phyloP scores from a whole-genome alignment of 2,888 invertebrate species.

The Lamproptera curius region DNA sequence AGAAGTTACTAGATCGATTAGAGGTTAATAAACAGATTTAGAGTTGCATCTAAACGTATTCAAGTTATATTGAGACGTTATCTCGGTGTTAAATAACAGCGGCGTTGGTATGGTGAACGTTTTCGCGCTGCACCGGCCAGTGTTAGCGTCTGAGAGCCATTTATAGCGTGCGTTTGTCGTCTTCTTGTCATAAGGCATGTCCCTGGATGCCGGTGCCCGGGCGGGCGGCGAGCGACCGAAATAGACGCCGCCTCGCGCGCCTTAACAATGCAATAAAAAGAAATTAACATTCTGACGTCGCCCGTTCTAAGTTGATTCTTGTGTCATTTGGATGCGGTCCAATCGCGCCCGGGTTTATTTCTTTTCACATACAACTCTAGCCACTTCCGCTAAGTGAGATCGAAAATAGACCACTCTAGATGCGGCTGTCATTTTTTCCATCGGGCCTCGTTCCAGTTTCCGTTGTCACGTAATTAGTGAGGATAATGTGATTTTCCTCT shows the following conservation, averaged over 20 bases:
- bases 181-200: conserved; percentile 67
- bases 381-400: conserved; percentile 69
- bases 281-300: conserved; percentile 71
- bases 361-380: conserved; percentile 53
- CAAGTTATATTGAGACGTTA: neutral
- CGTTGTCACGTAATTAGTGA: conserved; percentile 35
- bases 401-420: conserved; percentile 56
- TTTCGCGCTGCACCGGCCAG: conserved; percentile 10
- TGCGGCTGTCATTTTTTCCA: conserved; percentile 50
- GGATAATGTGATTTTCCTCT: conserved; percentile 37
- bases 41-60: too few relatives aligned
- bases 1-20: too few relatives aligned
- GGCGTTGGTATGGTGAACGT: neutral
- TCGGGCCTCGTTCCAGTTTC: conserved; percentile 39
- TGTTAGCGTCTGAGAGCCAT: conserved; percentile 65
- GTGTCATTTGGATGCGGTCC: conserved; percentile 74
- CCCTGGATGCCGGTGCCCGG: conserved; percentile 67
- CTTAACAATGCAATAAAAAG: conserved; percentile 79
- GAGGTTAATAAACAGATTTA: too few relatives aligned
- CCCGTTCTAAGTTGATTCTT: conserved; percentile 72
- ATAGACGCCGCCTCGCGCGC: conserved; percentile 66
- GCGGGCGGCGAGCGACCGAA: conserved; percentile 67
- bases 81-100: neutral
- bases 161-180: conserved; percentile 71
- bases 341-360: conserved; percentile 58